These are phyloP conservation scores for Pangasius mekongensis DNA, from an alignment of 2,797 vertebrate species.

Conservation along the genomic window DNA sequence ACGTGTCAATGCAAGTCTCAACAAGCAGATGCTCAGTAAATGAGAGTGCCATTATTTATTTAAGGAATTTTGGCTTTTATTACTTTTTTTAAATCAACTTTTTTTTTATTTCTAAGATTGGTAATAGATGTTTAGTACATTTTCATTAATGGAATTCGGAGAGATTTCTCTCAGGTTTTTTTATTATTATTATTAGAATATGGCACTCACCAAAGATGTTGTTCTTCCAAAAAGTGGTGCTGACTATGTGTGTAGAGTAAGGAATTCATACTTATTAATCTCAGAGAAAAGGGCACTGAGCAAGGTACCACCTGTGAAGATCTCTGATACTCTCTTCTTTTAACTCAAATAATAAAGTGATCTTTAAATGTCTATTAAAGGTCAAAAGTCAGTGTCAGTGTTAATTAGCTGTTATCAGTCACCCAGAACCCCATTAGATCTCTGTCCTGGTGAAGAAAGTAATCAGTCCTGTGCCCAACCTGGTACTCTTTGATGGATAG, in stretches of 20 bases:
- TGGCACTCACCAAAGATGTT: background rate
- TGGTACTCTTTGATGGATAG: background rate
- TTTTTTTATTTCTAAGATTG: background rate
- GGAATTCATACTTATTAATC: background rate
- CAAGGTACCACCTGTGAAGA: background rate
- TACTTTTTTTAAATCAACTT: background rate
- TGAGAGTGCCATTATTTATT: background rate
- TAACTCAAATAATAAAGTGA: background rate
- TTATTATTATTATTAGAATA: constrained; percentile 18
- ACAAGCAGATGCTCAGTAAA: constrained; percentile 16
- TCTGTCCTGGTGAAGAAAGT: background rate
- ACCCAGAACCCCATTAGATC: background rate
- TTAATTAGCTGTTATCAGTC: background rate
- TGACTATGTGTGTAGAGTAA: background rate
- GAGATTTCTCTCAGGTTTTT: constrained; percentile 20
- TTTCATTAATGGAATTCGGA: constrained; percentile 9
- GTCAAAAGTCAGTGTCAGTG: constrained; percentile 8
- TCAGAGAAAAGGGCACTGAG: background rate
- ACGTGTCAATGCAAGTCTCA: background rate
- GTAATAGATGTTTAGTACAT: background rate
- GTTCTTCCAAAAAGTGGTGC: background rate
- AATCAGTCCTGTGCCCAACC: background rate
- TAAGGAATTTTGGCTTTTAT: background rate
- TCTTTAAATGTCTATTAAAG: constrained; percentile 19
- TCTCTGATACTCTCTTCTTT: background rate